These are phyloP conservation scores for Chaetodon trifasciatus DNA, from an alignment of 2,797 vertebrate species.

Conservation along the genomic window DNA sequence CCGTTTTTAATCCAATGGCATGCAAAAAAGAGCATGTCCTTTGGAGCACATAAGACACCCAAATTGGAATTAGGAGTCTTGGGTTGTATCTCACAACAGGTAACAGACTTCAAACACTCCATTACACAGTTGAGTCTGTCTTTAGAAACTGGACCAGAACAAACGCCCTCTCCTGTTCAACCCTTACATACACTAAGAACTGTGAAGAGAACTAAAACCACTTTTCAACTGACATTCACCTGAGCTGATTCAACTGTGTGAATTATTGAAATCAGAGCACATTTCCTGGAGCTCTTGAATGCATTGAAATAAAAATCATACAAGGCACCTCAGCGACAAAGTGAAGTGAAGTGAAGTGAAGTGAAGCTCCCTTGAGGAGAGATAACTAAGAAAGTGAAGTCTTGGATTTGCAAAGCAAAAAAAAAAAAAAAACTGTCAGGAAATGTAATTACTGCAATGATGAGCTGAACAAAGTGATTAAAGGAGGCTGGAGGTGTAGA, in stretches of 20 bases:
- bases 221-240: conserved; percentile 52
- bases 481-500: conserved; percentile 65
- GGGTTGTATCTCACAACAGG: conserved; percentile 53
- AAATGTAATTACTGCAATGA: conserved; percentile 76
- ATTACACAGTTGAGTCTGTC: conserved; percentile 53
- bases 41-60: conserved; percentile 11
- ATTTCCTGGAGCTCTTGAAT: conserved; percentile 49
- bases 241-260: conserved; percentile 46
- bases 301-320: conserved; percentile 60
- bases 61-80: conserved; percentile 50
- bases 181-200: conserved; percentile 37
- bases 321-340: conserved; percentile 50
- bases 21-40: conserved; percentile 13
- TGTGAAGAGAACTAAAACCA: conserved; percentile 36
- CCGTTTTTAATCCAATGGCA: conserved; percentile 27
- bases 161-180: conserved; percentile 24
- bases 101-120: conserved; percentile 56
- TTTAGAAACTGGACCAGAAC: conserved; percentile 52
- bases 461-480: conserved; percentile 76
- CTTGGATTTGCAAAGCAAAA: conserved; percentile 53
- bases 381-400: conserved; percentile 60
- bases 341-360: conserved; percentile 42
- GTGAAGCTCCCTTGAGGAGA: conserved; percentile 49
- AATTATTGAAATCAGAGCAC: conserved; percentile 71
- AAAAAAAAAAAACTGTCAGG: conserved; percentile 48